These are phyloP conservation scores for Epizoanthus fatuus DNA, from an alignment of 92 coral and sea anemone species.

Conservation along the genomic window DNA sequence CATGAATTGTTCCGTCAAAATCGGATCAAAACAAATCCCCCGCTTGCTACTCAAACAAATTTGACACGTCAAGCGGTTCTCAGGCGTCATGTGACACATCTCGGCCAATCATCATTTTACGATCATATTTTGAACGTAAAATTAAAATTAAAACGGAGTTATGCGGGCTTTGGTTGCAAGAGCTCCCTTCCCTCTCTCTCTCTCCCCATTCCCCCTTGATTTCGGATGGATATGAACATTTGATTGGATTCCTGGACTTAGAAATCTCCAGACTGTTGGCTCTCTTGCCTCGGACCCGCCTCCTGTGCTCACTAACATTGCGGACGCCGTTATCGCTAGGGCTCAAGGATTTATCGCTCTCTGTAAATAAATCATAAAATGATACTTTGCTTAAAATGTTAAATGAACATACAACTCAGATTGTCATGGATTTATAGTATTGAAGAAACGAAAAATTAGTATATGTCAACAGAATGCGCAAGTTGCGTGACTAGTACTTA, in stretches of 20 bases:
- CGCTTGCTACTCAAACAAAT: no score
- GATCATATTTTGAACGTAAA: no score
- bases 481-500: conserved; percentile 4
- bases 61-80: no score
- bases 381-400: conserved; percentile 79
- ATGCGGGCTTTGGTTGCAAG: no score
- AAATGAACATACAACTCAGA: conserved; percentile 94
- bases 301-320: neutral
- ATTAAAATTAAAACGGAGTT: no score
- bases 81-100: no score
- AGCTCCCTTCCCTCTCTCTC: no score
- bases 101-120: no score
- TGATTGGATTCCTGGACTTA: conserved; percentile 36
- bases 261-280: conserved; percentile 8
- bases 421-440: neutral
- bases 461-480: conserved; percentile 8
- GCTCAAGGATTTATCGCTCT: conserved; percentile 52
- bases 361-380: conserved; percentile 78
- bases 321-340: conserved; percentile 52
- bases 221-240: conserved; percentile 83
- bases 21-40: no score
- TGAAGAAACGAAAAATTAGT: conserved; percentile 19
- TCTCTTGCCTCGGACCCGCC: conserved; percentile 29
- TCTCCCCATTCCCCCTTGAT: conserved; percentile 39
- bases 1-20: no score